phyloP scores from a whole-genome alignment of 1,140 invertebrate genomes.

The Lasaia peninsularis region DNA sequence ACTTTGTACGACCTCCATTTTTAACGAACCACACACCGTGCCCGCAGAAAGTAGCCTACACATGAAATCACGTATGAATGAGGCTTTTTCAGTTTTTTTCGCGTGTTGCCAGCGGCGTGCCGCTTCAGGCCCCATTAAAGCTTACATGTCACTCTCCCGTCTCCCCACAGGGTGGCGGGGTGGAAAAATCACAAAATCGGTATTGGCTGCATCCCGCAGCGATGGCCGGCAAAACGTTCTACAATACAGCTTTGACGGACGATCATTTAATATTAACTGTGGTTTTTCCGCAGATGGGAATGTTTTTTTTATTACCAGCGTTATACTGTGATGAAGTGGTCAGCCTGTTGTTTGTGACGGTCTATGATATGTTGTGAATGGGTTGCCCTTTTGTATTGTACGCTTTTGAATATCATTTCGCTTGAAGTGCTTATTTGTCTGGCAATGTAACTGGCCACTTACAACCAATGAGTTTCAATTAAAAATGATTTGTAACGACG shows the following conservation, averaged over 20 bases:
- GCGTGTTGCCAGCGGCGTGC: slow-evolving; percentile 65
- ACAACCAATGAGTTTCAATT: slow-evolving; percentile 8
- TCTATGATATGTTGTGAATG: slow-evolving; percentile 60
- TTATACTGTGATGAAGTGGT: slow-evolving; percentile 72
- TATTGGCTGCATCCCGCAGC: slow-evolving; percentile 67
- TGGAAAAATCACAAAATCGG: slow-evolving; percentile 72
- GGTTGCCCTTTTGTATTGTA: slow-evolving; percentile 63
- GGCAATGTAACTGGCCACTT: slow-evolving; percentile 32
- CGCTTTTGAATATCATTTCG: slow-evolving; percentile 55
- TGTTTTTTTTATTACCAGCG: slow-evolving; percentile 71
- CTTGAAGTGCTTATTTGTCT: slow-evolving; percentile 51
- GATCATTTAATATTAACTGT: slow-evolving; percentile 77
- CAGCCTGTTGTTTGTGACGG: slow-evolving; percentile 67
- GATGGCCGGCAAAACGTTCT: slow-evolving; percentile 50
- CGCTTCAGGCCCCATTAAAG: slow-evolving; percentile 71
- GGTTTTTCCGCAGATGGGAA: slow-evolving; percentile 75
- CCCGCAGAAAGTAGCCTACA: slow-evolving; percentile 74
- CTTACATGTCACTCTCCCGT: slow-evolving; percentile 69
- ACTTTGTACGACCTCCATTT: slow-evolving; percentile 66
- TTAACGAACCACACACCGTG: slow-evolving; percentile 67
- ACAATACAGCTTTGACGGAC: slow-evolving; percentile 74
- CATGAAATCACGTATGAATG: slow-evolving; percentile 76
- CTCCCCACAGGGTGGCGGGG: slow-evolving; percentile 27
- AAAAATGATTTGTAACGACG: slow-evolving; percentile 13
- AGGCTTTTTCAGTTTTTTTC: slow-evolving; percentile 73